Conservation (phyloP, 2,113 vertebrate species). For the Neodon shergylaensis region DNA sequence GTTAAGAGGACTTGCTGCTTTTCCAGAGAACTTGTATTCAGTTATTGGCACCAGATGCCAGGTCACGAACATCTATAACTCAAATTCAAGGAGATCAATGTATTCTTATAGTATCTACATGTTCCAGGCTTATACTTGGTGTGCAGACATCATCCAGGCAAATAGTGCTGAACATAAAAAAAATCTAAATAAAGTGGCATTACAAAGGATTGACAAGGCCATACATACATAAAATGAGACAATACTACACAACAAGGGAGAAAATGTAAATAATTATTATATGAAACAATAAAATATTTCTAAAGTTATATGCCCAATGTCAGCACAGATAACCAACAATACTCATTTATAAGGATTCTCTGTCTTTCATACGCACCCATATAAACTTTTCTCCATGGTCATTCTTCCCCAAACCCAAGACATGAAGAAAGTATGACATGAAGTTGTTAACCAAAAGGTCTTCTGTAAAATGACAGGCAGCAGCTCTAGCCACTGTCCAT, state of each 20-base stretch:
- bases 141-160: background rate
- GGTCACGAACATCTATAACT: accelerated
- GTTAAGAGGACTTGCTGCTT: background rate
- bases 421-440: background rate
- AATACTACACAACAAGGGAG: background rate
- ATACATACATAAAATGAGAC: background rate
- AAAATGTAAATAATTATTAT: too few species aligned
- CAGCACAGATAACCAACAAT: background rate
- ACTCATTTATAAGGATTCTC: too few species aligned
- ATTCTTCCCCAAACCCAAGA: background rate
- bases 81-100: background rate
- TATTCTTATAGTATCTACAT: background rate
- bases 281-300: background rate
- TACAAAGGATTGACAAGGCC: background rate
- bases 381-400: background rate
- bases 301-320: background rate
- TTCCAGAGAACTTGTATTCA: background rate
- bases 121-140: background rate
- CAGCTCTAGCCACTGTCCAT: background rate
- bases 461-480: background rate
- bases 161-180: background rate
- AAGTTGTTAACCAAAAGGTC: background rate
- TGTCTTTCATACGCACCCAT: background rate
- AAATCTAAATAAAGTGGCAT: background rate
- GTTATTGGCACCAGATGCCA: background rate